These are phyloP conservation scores for Eilema depressum DNA, from an alignment of 2,888 invertebrate species.

Conservation along the genomic window DNA sequence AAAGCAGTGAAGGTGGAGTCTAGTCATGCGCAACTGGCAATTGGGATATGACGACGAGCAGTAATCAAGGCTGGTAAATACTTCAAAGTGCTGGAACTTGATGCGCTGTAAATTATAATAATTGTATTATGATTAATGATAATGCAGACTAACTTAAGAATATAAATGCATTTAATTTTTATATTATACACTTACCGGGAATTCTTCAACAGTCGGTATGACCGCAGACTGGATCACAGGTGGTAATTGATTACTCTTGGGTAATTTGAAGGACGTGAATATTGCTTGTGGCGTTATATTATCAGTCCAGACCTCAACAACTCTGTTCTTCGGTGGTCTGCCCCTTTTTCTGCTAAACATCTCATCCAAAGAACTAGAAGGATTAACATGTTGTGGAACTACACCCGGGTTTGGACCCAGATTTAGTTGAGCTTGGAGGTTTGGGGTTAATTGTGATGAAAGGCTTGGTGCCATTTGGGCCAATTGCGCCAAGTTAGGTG, in stretches of 20 bases:
- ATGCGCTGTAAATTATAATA: conserved; percentile 74
- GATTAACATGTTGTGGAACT: conserved; percentile 77
- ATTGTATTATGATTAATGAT: background rate
- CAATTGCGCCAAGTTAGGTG: conserved; percentile 80
- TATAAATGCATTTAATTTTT: background rate
- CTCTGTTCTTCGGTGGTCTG: conserved; percentile 98
- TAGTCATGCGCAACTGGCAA: conserved; percentile 89
- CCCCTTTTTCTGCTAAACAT: conserved; percentile 97
- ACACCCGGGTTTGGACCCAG: conserved; percentile 74
- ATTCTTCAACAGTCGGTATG: conserved; percentile 79
- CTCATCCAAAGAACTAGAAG: conserved; percentile 93
- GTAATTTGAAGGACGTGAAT: conserved; percentile 97
- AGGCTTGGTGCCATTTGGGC: conserved; percentile 83
- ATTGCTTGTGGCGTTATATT: conserved; percentile 95
- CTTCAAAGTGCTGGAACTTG: conserved; percentile 88
- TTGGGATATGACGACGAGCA: conserved; percentile 90
- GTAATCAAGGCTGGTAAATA: conserved; percentile 86
- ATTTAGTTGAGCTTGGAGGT: conserved; percentile 79
- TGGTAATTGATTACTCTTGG: conserved; percentile 88
- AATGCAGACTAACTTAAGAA: background rate
- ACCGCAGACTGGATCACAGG: conserved; percentile 76
- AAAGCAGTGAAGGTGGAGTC: conserved; percentile 95
- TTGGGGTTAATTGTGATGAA: conserved; percentile 76
- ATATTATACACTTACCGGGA: conserved; percentile 72
- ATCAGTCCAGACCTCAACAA: conserved; percentile 96